These are phyloP conservation scores for Chaetoderma sp. DNA, from an alignment of 2,888 invertebrate species.

Conservation along the genomic window DNA sequence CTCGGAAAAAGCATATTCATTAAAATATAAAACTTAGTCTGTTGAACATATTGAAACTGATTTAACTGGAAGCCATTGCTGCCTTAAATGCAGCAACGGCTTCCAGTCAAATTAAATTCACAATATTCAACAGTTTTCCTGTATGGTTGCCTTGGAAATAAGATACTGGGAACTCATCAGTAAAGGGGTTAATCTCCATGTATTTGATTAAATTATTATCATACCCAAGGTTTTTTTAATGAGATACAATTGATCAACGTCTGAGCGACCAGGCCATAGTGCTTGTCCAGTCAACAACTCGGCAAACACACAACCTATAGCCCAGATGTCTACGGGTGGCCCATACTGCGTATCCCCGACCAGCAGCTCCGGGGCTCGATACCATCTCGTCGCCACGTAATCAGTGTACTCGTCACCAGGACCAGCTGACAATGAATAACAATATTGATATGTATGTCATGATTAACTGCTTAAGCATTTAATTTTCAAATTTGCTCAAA, in stretches of 20 bases:
- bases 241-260: conserved; percentile 96
- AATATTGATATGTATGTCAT: too few relatives aligned
- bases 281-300: conserved; percentile 70
- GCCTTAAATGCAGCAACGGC: too few relatives aligned
- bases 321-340: conserved; percentile 96
- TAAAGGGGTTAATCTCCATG: background rate
- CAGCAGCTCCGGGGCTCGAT: conserved; percentile 94
- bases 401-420: conserved; percentile 99
- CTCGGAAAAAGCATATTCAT: too few relatives aligned
- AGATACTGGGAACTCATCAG: too few relatives aligned
- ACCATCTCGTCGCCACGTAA: conserved; percentile 99
- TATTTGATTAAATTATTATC: conserved; percentile 8
- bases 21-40: too few relatives aligned
- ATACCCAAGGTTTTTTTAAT: conserved; percentile 89
- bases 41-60: too few relatives aligned
- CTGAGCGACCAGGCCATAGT: conserved; percentile 96
- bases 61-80: too few relatives aligned
- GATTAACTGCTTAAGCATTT: too few relatives aligned
- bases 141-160: too few relatives aligned
- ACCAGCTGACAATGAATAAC: conserved; percentile 75
- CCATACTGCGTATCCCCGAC: conserved; percentile 90
- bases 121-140: too few relatives aligned
- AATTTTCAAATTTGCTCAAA: too few relatives aligned
- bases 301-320: conserved; percentile 80
- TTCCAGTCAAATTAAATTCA: too few relatives aligned